Base-by-base conservation (phyloP, 2,113 vertebrate species). In the Oceanites oceanicus region DNA sequence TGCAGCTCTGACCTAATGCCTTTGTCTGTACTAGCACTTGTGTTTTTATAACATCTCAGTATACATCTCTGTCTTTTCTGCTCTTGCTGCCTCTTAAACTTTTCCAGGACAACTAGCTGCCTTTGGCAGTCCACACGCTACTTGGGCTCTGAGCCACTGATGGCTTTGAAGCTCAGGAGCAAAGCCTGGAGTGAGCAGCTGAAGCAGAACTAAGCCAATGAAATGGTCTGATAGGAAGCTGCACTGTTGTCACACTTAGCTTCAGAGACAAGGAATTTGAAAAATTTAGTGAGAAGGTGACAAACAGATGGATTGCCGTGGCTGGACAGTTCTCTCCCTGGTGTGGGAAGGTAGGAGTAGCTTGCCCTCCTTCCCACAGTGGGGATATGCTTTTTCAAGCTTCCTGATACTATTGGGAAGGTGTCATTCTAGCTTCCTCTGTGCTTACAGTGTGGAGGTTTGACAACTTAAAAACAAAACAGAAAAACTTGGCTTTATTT, bases 141-240 rank as follows among this genome's bases (percentile, higher is more conserved):
- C 15, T 26, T 90, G 81, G 78, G 90, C 95, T 93, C 77, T 85
- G 74, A 92, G 93, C 93, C 93, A 94, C 59, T 88, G 86, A 74
- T 82, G 81, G 67, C 92, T 97, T 91, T 95, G 81, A 94, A 95
- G 77, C 89, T 95, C 79, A 65, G 66, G 66, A 96, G 70, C 73
- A 93, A 75, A 96, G 93, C 81, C 74, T 96, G 87, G 67, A 95
- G 84, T 12, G 74, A 96, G 79, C 94, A 96, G 90, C 94, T 96
- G 96, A 95, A 68, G 90, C 90, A 93, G 74, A 96, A 50, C 77
- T 86, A 96, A 96, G 71, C 84, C 78, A 68, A 27, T 85, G 91
- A 87, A 95, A 47, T 76, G 74, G 79, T 92, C 78, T 93, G 85
- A 72, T 94, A 45, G 85, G 86, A 95, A 93, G 80, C 73, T 93